These are phyloP conservation scores for Gymnopithys bicolor DNA, from an alignment of 2,797 vertebrate species.

Conservation along the genomic window DNA sequence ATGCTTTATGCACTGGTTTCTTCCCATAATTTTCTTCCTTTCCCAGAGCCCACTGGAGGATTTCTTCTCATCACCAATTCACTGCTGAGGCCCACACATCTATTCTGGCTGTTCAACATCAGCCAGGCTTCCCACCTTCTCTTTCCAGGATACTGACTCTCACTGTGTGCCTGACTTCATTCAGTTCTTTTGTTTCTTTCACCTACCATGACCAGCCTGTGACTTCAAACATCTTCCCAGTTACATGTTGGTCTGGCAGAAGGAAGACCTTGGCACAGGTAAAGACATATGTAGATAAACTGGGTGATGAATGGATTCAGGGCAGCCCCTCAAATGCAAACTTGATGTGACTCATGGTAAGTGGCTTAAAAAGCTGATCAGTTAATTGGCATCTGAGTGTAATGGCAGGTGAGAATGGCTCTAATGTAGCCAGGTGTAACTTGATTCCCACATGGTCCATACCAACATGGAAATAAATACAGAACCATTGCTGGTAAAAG, in stretches of 20 bases:
- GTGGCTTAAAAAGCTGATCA: not conserved
- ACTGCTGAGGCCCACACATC: not conserved
- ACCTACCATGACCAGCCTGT: accelerated
- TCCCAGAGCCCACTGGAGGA: accelerated
- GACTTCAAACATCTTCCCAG: not conserved
- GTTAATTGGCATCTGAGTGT: not conserved
- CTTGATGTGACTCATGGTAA: not conserved
- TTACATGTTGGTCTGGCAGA: not conserved
- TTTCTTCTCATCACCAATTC: not conserved
- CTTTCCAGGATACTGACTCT: not conserved
- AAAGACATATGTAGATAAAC: not conserved
- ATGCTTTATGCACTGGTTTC: not conserved
- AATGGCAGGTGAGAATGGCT: not conserved
- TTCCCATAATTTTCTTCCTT: not conserved
- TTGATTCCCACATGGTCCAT: not conserved
- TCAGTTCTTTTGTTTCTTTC: not conserved
- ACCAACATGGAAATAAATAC: not conserved
- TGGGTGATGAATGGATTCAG: not conserved
- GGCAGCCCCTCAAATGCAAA: not conserved
- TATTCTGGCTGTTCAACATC: not conserved
- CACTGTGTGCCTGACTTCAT: not conserved
- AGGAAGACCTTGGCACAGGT: not conserved
- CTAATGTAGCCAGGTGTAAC: not conserved
- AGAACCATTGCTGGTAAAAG: not conserved
- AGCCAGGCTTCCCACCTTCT: not conserved